These are phyloP conservation scores for Rhineura floridana DNA, from an alignment of 2,113 vertebrate species.

Conservation along the genomic window DNA sequence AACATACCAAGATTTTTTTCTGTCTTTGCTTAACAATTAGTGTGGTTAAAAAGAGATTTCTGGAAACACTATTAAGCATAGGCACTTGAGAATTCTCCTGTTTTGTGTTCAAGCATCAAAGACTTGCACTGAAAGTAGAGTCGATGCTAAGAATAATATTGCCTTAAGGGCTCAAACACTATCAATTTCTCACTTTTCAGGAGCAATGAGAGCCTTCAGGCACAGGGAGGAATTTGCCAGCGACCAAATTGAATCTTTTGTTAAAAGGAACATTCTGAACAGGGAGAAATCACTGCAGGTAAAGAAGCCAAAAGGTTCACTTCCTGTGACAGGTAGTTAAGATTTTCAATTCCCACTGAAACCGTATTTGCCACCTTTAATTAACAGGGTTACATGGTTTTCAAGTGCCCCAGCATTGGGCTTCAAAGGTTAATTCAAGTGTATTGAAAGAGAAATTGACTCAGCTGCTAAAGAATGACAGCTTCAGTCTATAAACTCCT, in stretches of 20 bases:
- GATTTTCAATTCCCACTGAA: constrained; percentile 49
- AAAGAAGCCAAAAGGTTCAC: constrained; percentile 23
- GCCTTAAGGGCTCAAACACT: fast-evolving
- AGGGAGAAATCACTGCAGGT: constrained; percentile 18
- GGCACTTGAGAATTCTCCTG: not conserved
- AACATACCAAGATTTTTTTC: not conserved
- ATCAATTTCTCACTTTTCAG: fast-evolving
- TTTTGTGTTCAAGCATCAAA: fast-evolving
- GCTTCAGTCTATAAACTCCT: constrained; percentile 33
- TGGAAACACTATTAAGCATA: not conserved
- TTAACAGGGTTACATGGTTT: constrained; percentile 42
- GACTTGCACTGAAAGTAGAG: not conserved
- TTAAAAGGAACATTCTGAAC: not conserved
- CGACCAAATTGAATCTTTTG: not conserved
- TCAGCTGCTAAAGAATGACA: constrained; percentile 38
- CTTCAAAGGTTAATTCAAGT: constrained; percentile 62
- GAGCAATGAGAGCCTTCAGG: not conserved
- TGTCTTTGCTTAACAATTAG: not conserved
- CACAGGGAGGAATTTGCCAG: not conserved
- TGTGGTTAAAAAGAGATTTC: not conserved
- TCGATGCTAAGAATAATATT: not conserved
- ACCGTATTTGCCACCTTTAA: constrained; percentile 54
- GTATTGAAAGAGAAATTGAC: constrained; percentile 51
- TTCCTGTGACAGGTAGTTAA: constrained; percentile 27
- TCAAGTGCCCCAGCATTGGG: constrained; percentile 47